Conservation (phyloP, 1,140 invertebrate species). For the Scaptomyza hsui region DNA sequence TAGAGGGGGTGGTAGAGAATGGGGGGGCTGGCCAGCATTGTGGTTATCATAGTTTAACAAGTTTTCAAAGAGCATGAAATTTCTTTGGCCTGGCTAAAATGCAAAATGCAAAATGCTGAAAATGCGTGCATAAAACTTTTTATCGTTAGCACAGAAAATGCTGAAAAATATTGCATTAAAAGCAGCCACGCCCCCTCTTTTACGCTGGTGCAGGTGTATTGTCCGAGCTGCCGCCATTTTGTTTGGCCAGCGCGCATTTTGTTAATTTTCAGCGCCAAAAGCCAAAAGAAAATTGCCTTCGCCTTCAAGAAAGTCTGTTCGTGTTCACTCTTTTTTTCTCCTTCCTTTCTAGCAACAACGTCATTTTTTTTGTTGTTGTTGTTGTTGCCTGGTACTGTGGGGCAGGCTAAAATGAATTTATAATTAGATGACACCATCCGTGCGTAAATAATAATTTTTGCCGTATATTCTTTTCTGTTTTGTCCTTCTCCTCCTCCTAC, state of each 20-base stretch:
- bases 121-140: conserved; percentile 74
- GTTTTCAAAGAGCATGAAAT: conserved; percentile 81
- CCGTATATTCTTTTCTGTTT: conserved; percentile 49
- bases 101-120: conserved; percentile 62
- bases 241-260: conserved; percentile 65
- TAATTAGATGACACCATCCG: conserved; percentile 84
- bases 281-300: conserved; percentile 58
- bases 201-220: conserved; percentile 67
- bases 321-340: background rate
- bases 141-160: conserved; percentile 63
- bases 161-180: conserved; percentile 76
- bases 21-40: conserved; percentile 62
- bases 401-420: conserved; percentile 80
- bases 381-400: conserved; percentile 30
- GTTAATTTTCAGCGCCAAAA: conserved; percentile 62
- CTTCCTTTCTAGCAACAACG: conserved; percentile 1
- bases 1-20: background rate
- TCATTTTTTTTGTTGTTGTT: conserved; percentile 49
- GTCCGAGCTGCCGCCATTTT: conserved; percentile 61
- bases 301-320: conserved; percentile 31
- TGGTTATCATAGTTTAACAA: conserved; percentile 83
- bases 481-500: conserved; percentile 12
- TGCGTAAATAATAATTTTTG: conserved; percentile 84
- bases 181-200: conserved; percentile 32
- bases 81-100: conserved; percentile 59